A percentile compares a stretch with the other conserved stretches of the same genome.
Evolutionary conservation across 2,888 invertebrate species (phyloP).

Genomic region (Mechanitis mazaeus): DNA sequence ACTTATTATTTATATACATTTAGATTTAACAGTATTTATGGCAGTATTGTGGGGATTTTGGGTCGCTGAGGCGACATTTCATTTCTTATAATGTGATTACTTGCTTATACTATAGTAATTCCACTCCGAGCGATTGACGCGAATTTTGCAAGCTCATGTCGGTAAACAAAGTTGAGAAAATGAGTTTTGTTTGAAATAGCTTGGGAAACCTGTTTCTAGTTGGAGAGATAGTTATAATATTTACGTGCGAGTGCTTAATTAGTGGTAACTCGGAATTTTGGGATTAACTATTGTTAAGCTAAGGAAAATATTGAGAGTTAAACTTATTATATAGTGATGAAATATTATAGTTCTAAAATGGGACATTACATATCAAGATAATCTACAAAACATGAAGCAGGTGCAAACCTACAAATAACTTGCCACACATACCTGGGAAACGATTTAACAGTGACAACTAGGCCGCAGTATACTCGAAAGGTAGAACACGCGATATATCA

Average conservation of each 20-base stretch:
- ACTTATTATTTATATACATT: too few species aligned
- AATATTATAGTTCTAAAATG: background rate
- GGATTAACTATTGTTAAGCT: background rate
- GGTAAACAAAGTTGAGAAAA: slow-evolving; percentile 27
- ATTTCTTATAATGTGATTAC: slow-evolving; percentile 31
- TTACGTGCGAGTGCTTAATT: slow-evolving; percentile 6
- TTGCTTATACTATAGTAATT: slow-evolving; percentile 24
- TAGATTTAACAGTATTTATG: too few species aligned
- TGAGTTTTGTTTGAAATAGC: slow-evolving; percentile 27
- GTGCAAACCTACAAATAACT: background rate
- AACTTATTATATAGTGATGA: background rate
- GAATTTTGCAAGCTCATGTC: slow-evolving; percentile 23
- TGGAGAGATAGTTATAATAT: slow-evolving; percentile 18
- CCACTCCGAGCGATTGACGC: slow-evolving; percentile 23
- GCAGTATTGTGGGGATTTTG: slow-evolving; percentile 36
- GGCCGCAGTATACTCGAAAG: slow-evolving; percentile 16
- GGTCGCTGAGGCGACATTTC: slow-evolving; percentile 31
- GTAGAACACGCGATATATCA: slow-evolving; percentile 24
- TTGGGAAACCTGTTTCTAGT: slow-evolving; percentile 19
- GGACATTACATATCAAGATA: slow-evolving; percentile 11
- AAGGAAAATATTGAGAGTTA: too few species aligned
- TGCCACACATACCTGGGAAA: slow-evolving; percentile 17
- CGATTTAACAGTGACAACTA: slow-evolving; percentile 20
- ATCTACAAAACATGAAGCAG: background rate
- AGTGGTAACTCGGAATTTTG: too few species aligned